Evolutionary conservation across 2,888 invertebrate genomes (phyloP), one percentile per base, ranked within the genome.

Genomic region (Zygaena filipendulae): DNA sequence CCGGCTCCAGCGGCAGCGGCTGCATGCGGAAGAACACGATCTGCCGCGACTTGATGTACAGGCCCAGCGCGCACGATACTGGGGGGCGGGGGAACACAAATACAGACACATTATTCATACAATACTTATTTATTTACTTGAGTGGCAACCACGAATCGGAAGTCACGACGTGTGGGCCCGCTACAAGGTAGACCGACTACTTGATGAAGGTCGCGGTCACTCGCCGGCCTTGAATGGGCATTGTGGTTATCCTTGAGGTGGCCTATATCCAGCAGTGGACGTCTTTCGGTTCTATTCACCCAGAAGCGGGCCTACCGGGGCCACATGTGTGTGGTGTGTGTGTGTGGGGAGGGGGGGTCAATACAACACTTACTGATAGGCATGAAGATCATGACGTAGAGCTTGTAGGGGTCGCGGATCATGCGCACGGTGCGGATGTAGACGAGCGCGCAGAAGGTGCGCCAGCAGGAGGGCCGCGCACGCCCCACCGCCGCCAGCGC

Each of bases 351-450:
- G n/a, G n/a, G n/a, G n/a, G 23, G 11, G 4, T 18, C 9, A 19
- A 18, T 27, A n/a, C 4, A 19, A 14, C 13, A 68, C 79, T 74
- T 39, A 81, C 81, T 82, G 3, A 90, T 77, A 1, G 90, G 90
- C 54, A 90, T 75, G 27, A 89, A 74, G 36, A 91, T 84, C 81
- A 89, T 87, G 44, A 90, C 87, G 46, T 89, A 88, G 2, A 91
- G 66, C 49, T 89, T 85, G 60, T 88, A 88, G 1, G 87, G 81
- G 47, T 87, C 89, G 13, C 89, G 70, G 37, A 87, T 77, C 68
- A 90, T 81, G 33, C 88, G 68, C 22, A 88, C 69, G 0, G 84
- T 74, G 30, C 91, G 66, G 39, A 91, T 69, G 54, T 84, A 82
- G 24, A 89, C 72, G 44, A 91, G 79, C 1, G 90, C 88, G 32